These are phyloP conservation scores for Leuciscus waleckii DNA, from an alignment of 2,797 vertebrate species.

Conservation along the genomic window DNA sequence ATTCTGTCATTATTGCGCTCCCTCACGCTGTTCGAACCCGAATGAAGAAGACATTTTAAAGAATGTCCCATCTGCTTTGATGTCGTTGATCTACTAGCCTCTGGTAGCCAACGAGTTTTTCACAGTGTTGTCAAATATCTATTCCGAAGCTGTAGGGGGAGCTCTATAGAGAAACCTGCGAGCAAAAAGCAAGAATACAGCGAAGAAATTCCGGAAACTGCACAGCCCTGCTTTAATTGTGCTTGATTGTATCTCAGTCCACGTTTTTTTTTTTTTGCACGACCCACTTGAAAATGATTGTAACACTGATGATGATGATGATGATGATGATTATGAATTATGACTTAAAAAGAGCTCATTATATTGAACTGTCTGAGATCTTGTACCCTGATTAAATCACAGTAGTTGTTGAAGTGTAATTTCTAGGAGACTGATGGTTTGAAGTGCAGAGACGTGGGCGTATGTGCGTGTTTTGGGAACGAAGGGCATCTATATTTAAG, in stretches of 20 bases:
- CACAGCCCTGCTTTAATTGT: background rate
- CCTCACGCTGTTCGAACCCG: no score
- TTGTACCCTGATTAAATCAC: background rate
- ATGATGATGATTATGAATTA: constrained; percentile 56
- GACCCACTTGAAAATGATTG: background rate
- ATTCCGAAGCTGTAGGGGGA: no score
- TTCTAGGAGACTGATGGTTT: constrained; percentile 11
- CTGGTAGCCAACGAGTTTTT: no score
- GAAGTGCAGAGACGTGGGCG: constrained; percentile 13
- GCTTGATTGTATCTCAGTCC: background rate
- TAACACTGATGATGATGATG: background rate
- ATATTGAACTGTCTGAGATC: background rate
- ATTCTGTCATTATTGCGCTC: no score
- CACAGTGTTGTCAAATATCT: no score
- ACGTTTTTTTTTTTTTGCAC: background rate
- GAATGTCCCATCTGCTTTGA: no score
- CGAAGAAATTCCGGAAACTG: no score
- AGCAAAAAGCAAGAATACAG: no score
- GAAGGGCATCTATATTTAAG: constrained; percentile 59
- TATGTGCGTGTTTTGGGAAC: constrained; percentile 45
- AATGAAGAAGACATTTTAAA: no score
- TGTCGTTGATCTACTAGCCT: no score
- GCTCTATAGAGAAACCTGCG: no score
- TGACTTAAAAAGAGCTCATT: constrained; percentile 65
- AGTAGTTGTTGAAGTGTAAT: constrained; percentile 13